These are phyloP conservation scores for Phallusia fumigata DNA, from an alignment of 23 tunicate genomes.

Conservation along the genomic window DNA sequence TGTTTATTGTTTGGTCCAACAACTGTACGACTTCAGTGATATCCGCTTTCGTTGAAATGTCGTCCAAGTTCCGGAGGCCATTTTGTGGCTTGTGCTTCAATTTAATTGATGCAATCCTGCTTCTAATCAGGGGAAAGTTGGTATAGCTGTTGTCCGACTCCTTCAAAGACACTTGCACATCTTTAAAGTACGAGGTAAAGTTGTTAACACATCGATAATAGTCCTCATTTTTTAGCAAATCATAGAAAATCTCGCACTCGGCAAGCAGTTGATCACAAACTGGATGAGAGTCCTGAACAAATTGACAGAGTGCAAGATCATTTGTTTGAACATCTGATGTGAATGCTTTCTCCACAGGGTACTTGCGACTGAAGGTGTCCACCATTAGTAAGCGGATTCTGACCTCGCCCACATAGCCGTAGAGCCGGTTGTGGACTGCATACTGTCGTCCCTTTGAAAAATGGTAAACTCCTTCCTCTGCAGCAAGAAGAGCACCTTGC, in stretches of 20 bases:
- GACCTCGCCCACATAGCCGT: slow-evolving; percentile 64
- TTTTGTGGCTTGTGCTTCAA: slow-evolving; percentile 15
- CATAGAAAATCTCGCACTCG: slow-evolving; percentile 17
- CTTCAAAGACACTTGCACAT: background rate
- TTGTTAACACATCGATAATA: slow-evolving; percentile 24
- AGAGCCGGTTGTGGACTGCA: slow-evolving; percentile 26
- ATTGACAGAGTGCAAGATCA: slow-evolving; percentile 1
- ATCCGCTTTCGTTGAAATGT: slow-evolving; percentile 4
- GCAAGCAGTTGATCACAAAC: slow-evolving; percentile 51
- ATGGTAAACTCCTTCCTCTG: slow-evolving; percentile 22
- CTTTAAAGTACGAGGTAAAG: slow-evolving; percentile 28
- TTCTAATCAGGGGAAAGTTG: slow-evolving; percentile 13
- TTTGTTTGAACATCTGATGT: background rate
- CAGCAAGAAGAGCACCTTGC: background rate
- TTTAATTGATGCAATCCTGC: slow-evolving; percentile 25
- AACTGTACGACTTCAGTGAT: slow-evolving; percentile 18
- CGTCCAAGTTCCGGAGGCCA: background rate
- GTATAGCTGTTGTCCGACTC: background rate
- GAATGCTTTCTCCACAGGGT: slow-evolving; percentile 3
- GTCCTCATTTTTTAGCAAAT: slow-evolving; percentile 9
- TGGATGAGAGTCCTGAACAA: slow-evolving; percentile 49
- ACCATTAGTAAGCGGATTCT: slow-evolving; percentile 38
- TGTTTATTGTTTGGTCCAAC: background rate
- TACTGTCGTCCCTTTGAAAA: slow-evolving; percentile 8
- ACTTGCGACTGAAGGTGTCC: slow-evolving; percentile 15